Evolutionary conservation across 2,888 invertebrate species (phyloP), one percentile per base, ranked within the genome.

Genomic region (Cheilosia vernalis): DNA sequence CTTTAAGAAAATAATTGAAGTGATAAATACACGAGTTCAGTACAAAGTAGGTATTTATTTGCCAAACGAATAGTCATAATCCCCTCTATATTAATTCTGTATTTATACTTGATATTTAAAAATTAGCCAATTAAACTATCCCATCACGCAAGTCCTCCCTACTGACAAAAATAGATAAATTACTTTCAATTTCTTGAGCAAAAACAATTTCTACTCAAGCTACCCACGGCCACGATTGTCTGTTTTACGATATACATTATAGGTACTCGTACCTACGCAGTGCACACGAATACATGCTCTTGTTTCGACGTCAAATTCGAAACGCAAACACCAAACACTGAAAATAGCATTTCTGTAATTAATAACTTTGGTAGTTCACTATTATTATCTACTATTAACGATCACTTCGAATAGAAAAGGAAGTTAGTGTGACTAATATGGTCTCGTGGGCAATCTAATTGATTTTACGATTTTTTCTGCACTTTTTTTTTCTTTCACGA

Each of bases 391-490:
- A 4, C 21, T 17, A 27, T 40, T 69, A 69, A 47, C 60, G 60
- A 53, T 51, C 44, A 15, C 9, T 60, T 49, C 30, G 9, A 21
- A 49, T 58, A 42, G 30, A 19, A 58, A 53, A 51, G 13, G 1
- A 53, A 77, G 17, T 21, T 37, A 67, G 58, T 60, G 53, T 77
- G 67, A 67, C 60, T 42, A 76, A 77, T 53, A 13, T 51, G 42
- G 0, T 30, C 40, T 76, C 51, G 42, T 55, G 19, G 15, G 9
- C 13, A 17, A 21, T 67, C 21, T 2, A 67, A 30, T 76, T 76
- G 51, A 66, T 53, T 42, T 60, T 60, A 42, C 30, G 30, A 15
- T n/a, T 74, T 56, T 64, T 33, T 37, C 3, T 37, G 3, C 1
- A 13, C 1, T 37, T 37, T 37, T 37, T 30, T 33, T 53, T 44